Evolutionary conservation across 2,113 vertebrate genomes (phyloP).

Genomic region (Rhizomys pruinosus): DNA sequence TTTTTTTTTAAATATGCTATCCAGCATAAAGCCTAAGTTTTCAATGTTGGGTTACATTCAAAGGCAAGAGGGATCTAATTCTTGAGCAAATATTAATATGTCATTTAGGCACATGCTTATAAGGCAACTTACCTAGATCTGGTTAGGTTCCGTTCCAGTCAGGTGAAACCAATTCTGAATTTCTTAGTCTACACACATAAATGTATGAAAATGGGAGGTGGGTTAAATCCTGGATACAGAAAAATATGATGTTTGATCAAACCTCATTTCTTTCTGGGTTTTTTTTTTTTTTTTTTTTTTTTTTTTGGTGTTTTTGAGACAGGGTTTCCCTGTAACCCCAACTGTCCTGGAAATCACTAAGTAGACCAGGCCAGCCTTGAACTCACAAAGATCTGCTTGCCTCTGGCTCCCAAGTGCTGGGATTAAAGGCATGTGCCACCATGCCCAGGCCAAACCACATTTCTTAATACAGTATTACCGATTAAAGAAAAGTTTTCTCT

Average conservation of each 20-base stretch:
- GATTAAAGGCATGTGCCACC: no score
- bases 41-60: not conserved
- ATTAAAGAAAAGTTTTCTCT: not conserved
- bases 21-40: not conserved
- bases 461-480: no score
- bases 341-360: no score
- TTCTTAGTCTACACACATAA: not conserved
- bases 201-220: not conserved
- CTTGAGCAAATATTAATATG: no score
- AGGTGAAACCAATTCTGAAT: not conserved
- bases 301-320: no score
- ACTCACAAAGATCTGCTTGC: no score
- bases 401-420: no score
- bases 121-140: not conserved
- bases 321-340: no score
- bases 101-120: not conserved
- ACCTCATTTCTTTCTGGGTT: not conserved
- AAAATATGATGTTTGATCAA: not conserved
- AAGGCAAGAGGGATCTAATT: not conserved
- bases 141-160: not conserved
- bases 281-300: no score
- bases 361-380: no score
- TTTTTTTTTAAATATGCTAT: not conserved
- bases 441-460: no score
- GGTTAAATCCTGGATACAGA: not conserved